Conservation (phyloP, 2,113 vertebrate species). For the Zosterops japonicus region DNA sequence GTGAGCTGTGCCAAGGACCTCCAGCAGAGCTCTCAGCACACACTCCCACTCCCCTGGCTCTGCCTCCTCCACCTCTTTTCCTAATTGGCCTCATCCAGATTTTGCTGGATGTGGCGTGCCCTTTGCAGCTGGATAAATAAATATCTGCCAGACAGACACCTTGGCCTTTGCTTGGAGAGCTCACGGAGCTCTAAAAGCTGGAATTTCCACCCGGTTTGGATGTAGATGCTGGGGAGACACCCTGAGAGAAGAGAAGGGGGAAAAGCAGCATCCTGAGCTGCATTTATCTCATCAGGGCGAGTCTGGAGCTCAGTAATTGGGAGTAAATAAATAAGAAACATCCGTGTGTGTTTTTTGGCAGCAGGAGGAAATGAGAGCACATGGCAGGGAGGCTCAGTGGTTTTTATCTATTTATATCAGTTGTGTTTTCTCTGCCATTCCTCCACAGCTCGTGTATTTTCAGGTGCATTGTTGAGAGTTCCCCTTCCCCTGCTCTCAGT, state of each 20-base stretch:
- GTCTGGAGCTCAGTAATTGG: slow-evolving; percentile 12
- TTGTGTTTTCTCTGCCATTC: not conserved
- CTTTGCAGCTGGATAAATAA: not conserved
- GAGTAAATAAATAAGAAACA: slow-evolving; percentile 44
- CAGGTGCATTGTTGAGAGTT: not conserved
- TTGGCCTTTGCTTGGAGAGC: not conserved
- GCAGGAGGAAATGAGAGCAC: not conserved
- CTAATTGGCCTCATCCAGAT: not conserved
- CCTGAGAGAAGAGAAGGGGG: not conserved
- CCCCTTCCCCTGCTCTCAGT: not conserved
- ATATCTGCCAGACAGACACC: not conserved
- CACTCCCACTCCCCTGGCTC: not conserved
- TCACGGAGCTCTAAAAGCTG: accelerated
- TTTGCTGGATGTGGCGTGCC: not conserved
- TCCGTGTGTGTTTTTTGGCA: not conserved
- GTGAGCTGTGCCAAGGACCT: not conserved
- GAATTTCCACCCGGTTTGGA: not conserved
- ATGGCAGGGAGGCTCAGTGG: not conserved
- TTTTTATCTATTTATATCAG: not conserved
- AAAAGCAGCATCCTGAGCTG: not conserved
- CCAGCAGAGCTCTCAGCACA: not conserved
- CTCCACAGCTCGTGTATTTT: not conserved
- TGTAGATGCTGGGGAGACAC: not conserved
- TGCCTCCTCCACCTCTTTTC: not conserved
- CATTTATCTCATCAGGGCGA: slow-evolving; percentile 22